Conservation (phyloP, 2,113 vertebrate species). For the Callaeas wilsoni region DNA sequence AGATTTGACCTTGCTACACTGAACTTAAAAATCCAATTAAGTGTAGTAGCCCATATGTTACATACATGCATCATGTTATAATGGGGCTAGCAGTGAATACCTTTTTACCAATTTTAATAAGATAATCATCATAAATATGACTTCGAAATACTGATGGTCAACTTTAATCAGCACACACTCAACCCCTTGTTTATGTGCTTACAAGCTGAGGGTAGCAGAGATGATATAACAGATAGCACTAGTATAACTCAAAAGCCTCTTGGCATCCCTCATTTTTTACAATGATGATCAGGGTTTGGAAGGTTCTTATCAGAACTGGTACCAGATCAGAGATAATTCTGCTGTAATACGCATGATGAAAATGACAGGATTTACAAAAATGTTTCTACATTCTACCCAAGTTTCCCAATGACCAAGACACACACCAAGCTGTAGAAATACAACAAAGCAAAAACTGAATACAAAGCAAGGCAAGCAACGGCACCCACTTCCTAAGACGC, state of each 20-base stretch:
- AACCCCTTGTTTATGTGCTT: background rate
- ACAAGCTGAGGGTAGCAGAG: background rate
- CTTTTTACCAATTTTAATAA: conserved; percentile 22
- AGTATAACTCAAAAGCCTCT: background rate
- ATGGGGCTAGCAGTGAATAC: background rate
- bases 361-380: background rate
- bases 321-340: background rate
- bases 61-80: background rate
- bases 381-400: background rate
- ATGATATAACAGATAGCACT: background rate
- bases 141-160: background rate
- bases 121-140: background rate
- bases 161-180: background rate
- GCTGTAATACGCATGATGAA: background rate
- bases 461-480: background rate
- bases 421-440: background rate
- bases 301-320: background rate
- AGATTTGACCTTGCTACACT: conserved; percentile 1
- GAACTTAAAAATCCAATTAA: background rate
- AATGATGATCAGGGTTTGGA: background rate
- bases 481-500: rapidly evolving
- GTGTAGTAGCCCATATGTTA: background rate
- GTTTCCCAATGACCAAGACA: background rate
- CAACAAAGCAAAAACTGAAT: background rate
- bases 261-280: background rate